Evolutionary conservation across 1,140 invertebrate genomes (phyloP), one percentile per base, ranked within the genome.

Genomic region (Brachionus calyciflorus): DNA sequence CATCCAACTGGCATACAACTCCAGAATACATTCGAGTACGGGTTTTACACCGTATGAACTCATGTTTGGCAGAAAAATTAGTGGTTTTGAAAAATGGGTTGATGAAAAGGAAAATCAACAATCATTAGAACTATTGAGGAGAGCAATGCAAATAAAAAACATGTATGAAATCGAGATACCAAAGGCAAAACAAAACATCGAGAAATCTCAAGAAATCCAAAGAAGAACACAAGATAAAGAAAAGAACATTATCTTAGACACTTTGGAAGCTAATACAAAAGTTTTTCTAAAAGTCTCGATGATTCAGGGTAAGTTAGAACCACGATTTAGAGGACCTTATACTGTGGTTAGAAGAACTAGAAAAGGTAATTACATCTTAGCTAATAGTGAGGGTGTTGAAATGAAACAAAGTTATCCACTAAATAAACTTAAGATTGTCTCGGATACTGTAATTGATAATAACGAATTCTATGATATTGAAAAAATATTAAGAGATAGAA

Each of bases 91-190:
- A 48, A 51, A 70, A 7, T 49, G 68, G 68, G 33, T 21, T 30
- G 17, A 30, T 46, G 19, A 70, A 37, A 30, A 44, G 17, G 26
- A 48, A 46, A 28, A 21, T 30, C 24, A 48, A 7, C 21, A 46
- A 26, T 28, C 21, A 14, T n/a, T 51, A 24, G 26, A 46, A 9
- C 41, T 70, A 48, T 7, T 48, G 19, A 48, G n/a, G 24, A 70
- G 68, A 70, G 26, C 44, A 48, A n/a, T 17, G 26, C 24, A 70
- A 70, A 70, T 70, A 46, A 70, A 51, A 70, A 51, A 70, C 24
- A 28, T 46, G 19, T 24, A 70, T 33, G 68, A 70, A 70, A 19
- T 48, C 44, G 28, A 48, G 14, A 70, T 70, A 33, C 68, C 68
- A 30, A 70, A 70, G 33, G 48, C 68, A 19, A 48, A 33, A 33